Evolutionary conservation across 1,140 invertebrate genomes (phyloP), one percentile per base, ranked within the genome.

Genomic region (Aphis craccivora): DNA sequence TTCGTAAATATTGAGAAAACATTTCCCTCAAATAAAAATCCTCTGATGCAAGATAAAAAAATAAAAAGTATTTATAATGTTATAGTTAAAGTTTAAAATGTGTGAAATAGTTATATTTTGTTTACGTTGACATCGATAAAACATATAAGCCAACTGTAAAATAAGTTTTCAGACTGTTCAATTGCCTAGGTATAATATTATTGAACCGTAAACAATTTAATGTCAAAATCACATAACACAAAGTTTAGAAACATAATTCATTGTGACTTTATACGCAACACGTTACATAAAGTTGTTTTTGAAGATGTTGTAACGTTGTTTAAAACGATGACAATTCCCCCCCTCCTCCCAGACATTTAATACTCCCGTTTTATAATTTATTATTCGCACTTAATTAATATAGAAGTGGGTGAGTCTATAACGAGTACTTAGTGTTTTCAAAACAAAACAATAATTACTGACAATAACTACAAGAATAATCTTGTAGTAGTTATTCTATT

Each of bases 371-470:
- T 76, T 76, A n/a, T 76, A 76, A 76, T 76, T 40, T 40, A 40
- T 40, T 76, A 76, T 76, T 76, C n/a, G n/a, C 14, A 6, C 14
- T 76, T 20, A 76, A 76, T 51, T 51, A 51, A 76, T 76, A 76
- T 76, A 30, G n/a, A 18, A 18, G 0, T n/a, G 30, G n/a, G 18
- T n/a, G n/a, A n/a, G n/a, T 76, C 30, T 76, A n/a, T n/a, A n/a
- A 76, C 1, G 30, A 76, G n/a, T 18, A n/a, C 30, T 4, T 67
- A n/a, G 30, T 67, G 60, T n/a, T 67, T n/a, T 18, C 11, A 18
- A 76, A 67, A 76, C 60, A 76, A n/a, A 76, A 76, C 60, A 76
- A 76, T 76, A n/a, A 76, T 76, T n/a, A 76, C 60, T n/a, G 14
- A 76, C 5, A n/a, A 76, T 76, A 76, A n/a, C 60, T n/a, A n/a